Evolutionary conservation across 2,113 vertebrate species (phyloP), one percentile per base, ranked within the genome.

Genomic region (Myiozetetes cayanensis): DNA sequence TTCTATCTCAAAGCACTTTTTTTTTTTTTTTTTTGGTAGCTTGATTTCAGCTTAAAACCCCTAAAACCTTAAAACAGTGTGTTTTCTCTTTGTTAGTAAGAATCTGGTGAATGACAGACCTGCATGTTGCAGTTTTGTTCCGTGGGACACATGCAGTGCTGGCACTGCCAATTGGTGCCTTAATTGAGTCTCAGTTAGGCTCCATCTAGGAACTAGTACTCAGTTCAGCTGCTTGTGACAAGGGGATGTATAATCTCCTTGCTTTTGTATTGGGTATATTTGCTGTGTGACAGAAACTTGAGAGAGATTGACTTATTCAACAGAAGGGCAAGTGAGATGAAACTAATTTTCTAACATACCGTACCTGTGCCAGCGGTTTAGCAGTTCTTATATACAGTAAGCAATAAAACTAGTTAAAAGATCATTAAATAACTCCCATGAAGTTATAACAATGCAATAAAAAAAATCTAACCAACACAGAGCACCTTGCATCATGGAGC

Each of bases 321-420:
- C 8, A 82, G 87, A 86, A 92, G 58, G 35, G 27, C 43, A 62
- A 77, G 55, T 71, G 75, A 77, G 61, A 92, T 0, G 4, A 89
- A 88, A 92, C 53, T 73, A 1, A 62, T 68, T 96, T 85, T 79
- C 66, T 61, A 72, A 22, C 49, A 12, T 56, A 33, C 83, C 71
- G 93, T 90, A 85, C 92, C 58, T 72, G 14, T 67, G 47, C 79
- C n/a, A 59, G 86, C 7, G 6, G 13, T 94, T 94, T 77, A 68
- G 73, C 90, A 28, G 41, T 92, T 86, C 70, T 89, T 89, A 55
- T 84, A 75, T 90, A 85, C 59, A 78, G 43, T 67, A 85, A 93
- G 67, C 61, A 93, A 77, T 95, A 96, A 95, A 97, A 94, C 83
- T 81, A 93, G 82, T 96, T 95, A 90, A 89, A 95, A 95, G 76